phyloP scores from a whole-genome alignment of 2,888 invertebrate genomes.

The Willowsia nigromaculata region DNA sequence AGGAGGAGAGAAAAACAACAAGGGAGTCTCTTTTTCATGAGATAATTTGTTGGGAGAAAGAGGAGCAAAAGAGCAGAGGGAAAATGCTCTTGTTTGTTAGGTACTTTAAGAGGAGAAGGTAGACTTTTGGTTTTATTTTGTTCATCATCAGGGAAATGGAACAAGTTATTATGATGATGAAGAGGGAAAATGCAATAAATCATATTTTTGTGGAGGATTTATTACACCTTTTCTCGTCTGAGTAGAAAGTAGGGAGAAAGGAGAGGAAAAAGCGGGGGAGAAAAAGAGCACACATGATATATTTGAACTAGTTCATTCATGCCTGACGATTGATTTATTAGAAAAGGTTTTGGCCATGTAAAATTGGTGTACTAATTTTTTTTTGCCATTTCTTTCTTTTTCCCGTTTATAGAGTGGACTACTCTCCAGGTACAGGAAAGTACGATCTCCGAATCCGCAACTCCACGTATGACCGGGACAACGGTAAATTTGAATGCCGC shows the following conservation, averaged over 20 bases:
- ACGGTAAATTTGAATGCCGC: conserved; percentile 95
- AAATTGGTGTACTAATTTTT: not conserved
- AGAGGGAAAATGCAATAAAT: conserved; percentile 59
- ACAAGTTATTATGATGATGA: conserved; percentile 55
- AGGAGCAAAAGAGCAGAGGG: not conserved
- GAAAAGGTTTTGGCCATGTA: conserved; percentile 7
- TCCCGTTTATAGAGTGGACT: conserved; percentile 85
- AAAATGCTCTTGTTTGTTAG: not conserved
- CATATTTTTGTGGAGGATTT: conserved; percentile 68
- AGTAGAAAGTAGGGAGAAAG: not conserved
- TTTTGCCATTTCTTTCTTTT: not conserved
- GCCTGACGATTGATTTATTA: conserved; percentile 62
- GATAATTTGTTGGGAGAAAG: conserved; percentile 1
- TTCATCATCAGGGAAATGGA: not conserved
- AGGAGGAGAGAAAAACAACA: conserved; percentile 41
- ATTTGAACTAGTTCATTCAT: conserved; percentile 59
- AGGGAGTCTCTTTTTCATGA: not conserved
- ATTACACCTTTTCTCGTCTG: conserved; percentile 62
- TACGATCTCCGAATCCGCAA: conserved; percentile 94
- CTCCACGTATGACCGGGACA: conserved; percentile 86
- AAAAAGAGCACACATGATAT: too few relatives aligned
- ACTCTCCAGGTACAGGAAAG: conserved; percentile 88
- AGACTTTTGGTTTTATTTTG: not conserved
- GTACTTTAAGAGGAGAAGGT: not conserved
- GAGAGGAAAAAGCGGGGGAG: not conserved